These are phyloP conservation scores for Phengaris arion DNA, from an alignment of 2,888 invertebrate genomes.

Conservation along the genomic window DNA sequence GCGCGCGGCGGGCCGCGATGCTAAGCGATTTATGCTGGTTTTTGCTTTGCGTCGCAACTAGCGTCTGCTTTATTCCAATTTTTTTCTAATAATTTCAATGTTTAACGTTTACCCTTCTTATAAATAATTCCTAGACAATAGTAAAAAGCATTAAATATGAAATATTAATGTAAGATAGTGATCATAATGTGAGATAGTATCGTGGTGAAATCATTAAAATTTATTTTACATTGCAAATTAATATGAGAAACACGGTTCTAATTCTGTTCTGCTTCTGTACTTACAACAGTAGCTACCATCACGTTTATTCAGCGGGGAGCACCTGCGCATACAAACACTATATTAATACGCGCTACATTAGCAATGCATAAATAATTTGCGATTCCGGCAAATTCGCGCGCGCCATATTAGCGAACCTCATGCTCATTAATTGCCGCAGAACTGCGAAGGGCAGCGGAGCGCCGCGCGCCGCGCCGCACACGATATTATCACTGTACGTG, in stretches of 20 bases:
- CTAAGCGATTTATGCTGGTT: not conserved
- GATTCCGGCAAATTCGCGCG: conserved; percentile 4
- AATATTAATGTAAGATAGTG: too few relatives aligned
- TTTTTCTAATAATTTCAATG: not conserved
- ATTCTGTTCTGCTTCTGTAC: too few relatives aligned
- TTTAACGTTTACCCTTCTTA: not conserved
- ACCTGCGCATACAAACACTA: not conserved
- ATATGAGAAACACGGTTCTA: too few relatives aligned
- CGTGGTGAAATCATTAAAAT: too few relatives aligned
- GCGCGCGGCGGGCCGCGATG: not conserved
- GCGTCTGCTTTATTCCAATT: not conserved
- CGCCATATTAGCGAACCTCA: conserved; percentile 15
- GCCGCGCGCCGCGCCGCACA: not conserved
- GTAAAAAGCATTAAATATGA: too few relatives aligned
- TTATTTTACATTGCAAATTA: too few relatives aligned
- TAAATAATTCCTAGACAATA: not conserved
- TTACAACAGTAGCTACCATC: not conserved
- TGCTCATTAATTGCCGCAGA: not conserved
- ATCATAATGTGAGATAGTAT: too few relatives aligned
- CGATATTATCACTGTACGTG: too few relatives aligned
- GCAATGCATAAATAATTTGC: conserved; percentile 5
- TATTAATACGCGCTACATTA: not conserved
- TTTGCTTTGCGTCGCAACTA: not conserved
- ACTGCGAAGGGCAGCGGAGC: not conserved
- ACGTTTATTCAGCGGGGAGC: not conserved